Evolutionary conservation across 2,797 vertebrate genomes (phyloP), one percentile per base, ranked within the genome.

Genomic region (Acomys russatus): DNA sequence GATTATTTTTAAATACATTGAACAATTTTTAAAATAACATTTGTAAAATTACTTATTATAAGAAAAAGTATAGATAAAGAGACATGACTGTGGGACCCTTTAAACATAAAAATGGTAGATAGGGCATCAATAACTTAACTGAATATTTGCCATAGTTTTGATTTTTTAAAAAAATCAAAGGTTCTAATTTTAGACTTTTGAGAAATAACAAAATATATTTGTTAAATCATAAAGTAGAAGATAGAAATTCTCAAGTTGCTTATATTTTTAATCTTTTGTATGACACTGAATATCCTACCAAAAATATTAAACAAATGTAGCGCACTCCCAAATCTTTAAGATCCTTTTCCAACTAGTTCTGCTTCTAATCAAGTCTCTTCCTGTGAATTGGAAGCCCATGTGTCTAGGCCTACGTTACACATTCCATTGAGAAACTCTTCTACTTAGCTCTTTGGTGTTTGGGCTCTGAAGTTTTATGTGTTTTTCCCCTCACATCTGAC

Each of bases 221-320:
- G 44, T 64, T 94, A 91, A 28, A 86, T 79, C 64, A 66, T 85
- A 96, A 96, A 94, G 30, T 88, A 85, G 44, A 94, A 96, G 59
- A 61, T 85, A 22, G 33, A 91, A 56, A 14, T 90, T 96, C 61
- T 88, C 56, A 92, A 12, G 64, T n/a, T 78, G 28, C n/a, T 82
- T 73, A 33, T 85, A 94, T 96, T 92, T 87, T 82, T 82, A 73
- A 56, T 94, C 56, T 96, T 18, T 93, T 91, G 92, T 94, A 76
- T 88, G 44, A 88, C 95, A 93, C 23, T 78, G 92, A 94, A 94
- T 96, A 56, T 59, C 79, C 89, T 88, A 93, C 88, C 76, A 49
- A 89, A 92, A 79, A 78, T 49, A n/a, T 70, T 95, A 35, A 88
- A 73, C 28, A 91, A 74, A 82, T 94, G 79, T 86, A 94, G 84